A percentile compares a stretch with the other conserved stretches of the same genome.
These are phyloP conservation scores for Eupelmus urozonus DNA, from an alignment of 2,888 invertebrate species.

Conservation along the genomic window DNA sequence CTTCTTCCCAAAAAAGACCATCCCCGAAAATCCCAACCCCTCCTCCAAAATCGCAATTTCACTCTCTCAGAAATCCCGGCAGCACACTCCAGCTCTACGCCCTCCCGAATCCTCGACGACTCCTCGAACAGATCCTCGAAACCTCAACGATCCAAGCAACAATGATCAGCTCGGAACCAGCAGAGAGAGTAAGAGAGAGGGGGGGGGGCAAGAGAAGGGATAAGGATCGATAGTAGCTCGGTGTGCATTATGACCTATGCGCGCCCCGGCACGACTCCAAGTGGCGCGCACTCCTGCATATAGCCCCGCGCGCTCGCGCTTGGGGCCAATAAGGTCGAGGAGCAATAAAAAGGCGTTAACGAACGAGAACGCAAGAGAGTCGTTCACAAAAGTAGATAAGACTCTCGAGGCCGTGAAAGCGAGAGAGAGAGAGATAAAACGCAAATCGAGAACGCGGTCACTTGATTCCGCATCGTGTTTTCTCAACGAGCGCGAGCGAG, in stretches of 20 bases:
- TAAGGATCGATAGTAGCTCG: background rate
- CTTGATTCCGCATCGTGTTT: slow-evolving; percentile 43
- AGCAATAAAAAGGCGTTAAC: slow-evolving; percentile 50
- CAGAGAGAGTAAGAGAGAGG: no score
- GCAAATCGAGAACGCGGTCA: slow-evolving; percentile 52
- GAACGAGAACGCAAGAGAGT: slow-evolving; percentile 50
- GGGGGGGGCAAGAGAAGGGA: slow-evolving; percentile 3
- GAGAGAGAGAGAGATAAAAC: slow-evolving; percentile 31
- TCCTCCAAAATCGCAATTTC: no score
- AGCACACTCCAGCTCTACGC: no score
- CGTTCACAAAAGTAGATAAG: slow-evolving; percentile 49
- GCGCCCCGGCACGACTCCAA: no score
- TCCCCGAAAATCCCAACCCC: no score
- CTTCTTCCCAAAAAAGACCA: no score
- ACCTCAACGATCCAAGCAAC: background rate
- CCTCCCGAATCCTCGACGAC: no score
- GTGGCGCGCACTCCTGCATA: no score
- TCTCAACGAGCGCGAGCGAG: slow-evolving; percentile 14
- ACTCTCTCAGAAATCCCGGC: no score
- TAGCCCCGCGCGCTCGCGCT: no score
- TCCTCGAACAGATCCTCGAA: slow-evolving; percentile 6
- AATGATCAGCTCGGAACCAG: no score
- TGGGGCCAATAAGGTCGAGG: slow-evolving; percentile 40
- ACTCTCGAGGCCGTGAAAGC: slow-evolving; percentile 43
- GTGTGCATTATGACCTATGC: background rate